A percentile compares a stretch with the other conserved stretches of the same genome.
Evolutionary conservation across 92 coral and sea anemone species (phyloP).

Genomic region (Ricordea florida): DNA sequence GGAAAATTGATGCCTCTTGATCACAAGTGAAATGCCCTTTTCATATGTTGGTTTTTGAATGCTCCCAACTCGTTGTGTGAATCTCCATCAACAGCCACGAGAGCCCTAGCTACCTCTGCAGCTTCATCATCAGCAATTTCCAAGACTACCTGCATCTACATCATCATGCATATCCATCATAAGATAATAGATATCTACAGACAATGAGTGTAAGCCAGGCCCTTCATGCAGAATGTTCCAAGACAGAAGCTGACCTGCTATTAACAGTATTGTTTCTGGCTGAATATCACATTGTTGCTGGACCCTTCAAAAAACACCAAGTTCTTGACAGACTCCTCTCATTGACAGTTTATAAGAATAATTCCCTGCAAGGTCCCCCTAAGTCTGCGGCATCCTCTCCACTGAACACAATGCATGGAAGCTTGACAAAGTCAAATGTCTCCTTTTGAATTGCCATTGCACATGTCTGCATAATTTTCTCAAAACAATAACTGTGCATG

Average conservation of each 20-base stretch:
- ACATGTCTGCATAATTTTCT: slow-evolving; percentile 33
- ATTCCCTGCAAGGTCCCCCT: slow-evolving; percentile 7
- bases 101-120: background rate
- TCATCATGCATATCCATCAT: background rate
- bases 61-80: background rate
- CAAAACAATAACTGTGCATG: slow-evolving; percentile 18
- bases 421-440: slow-evolving; percentile 36
- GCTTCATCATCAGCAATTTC: background rate
- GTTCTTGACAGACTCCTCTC: background rate
- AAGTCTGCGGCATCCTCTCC: slow-evolving; percentile 35
- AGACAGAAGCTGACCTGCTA: background rate
- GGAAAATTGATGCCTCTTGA: background rate
- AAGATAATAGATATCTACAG: background rate
- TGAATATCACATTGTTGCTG: slow-evolving; percentile 1
- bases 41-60: background rate
- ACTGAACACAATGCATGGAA: slow-evolving; percentile 22
- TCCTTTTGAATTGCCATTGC: slow-evolving; percentile 33
- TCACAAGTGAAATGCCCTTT: background rate
- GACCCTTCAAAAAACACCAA: slow-evolving; percentile 13
- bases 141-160: background rate
- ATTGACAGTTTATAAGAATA: background rate
- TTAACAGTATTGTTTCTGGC: slow-evolving; percentile 10
- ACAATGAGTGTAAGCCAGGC: background rate
- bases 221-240: slow-evolving; percentile 1
- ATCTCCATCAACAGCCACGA: too few relatives aligned